These are phyloP conservation scores for Nephotettix cincticeps DNA, from an alignment of 1,140 invertebrate genomes.

Conservation along the genomic window DNA sequence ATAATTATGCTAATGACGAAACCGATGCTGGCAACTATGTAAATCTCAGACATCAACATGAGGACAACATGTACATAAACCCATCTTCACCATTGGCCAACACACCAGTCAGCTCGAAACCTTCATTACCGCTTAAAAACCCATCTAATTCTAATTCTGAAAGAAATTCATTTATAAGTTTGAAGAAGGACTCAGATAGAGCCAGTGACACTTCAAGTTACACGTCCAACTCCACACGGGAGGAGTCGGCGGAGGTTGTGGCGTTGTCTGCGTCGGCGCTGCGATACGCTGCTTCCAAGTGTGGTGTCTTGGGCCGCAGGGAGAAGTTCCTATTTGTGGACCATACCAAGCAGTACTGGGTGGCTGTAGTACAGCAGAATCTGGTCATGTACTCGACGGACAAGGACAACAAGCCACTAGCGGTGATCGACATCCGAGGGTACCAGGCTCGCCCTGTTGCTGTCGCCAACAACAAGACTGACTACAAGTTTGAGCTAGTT, in stretches of 20 bases:
- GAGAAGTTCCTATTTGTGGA: constrained; percentile 37
- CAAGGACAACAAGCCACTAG: constrained; percentile 33
- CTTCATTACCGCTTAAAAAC: neutral
- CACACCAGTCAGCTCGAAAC: neutral
- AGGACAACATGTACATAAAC: constrained; percentile 3
- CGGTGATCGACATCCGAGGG: constrained; percentile 30
- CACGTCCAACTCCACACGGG: constrained; percentile 1
- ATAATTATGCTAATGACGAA: neutral
- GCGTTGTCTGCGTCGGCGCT: constrained; percentile 35
- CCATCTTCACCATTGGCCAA: constrained; percentile 1
- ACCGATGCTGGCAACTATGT: neutral
- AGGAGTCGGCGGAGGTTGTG: constrained; percentile 26
- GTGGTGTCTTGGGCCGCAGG: constrained; percentile 28
- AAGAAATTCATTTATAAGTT: neutral
- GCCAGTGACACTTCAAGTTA: constrained; percentile 7
- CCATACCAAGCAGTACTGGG: constrained; percentile 35
- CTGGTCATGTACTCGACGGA: constrained; percentile 35
- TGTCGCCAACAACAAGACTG: constrained; percentile 28
- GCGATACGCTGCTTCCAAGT: constrained; percentile 35
- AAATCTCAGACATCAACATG: neutral
- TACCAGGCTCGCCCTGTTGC: constrained; percentile 33
- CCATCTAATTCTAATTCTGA: neutral
- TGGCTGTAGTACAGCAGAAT: constrained; percentile 29
- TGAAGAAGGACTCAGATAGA: constrained; percentile 9
- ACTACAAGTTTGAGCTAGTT: constrained; percentile 35